Evolutionary conservation across 1,140 invertebrate genomes (phyloP).

Genomic region (Halictus rubicundus): DNA sequence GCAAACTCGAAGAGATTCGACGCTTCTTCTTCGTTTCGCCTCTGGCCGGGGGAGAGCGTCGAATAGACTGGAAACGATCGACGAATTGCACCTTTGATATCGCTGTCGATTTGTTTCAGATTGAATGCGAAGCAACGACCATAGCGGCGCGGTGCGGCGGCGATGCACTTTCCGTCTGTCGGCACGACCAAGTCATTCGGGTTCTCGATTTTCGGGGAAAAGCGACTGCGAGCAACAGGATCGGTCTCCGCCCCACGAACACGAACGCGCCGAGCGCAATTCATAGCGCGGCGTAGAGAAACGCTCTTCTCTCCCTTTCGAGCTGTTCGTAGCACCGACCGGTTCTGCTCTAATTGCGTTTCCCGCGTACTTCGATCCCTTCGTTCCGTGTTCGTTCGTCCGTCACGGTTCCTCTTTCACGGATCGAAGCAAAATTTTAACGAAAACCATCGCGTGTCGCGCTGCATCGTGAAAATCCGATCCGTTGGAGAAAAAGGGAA

Average conservation of each 20-base stretch:
- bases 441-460: background rate
- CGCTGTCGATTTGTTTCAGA: no score
- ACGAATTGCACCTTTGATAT: no score
- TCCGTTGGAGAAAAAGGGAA: no score
- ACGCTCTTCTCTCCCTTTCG: slow-evolving; percentile 16
- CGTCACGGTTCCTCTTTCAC: slow-evolving; percentile 24
- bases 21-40: no score
- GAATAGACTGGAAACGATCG: no score
- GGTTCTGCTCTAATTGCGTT: slow-evolving; percentile 70
- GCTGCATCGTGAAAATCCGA: background rate
- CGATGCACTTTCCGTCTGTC: background rate
- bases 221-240: background rate
- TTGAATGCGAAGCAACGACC: no score
- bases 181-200: background rate
- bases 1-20: no score
- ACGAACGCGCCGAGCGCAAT: no score
- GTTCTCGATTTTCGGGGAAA: background rate
- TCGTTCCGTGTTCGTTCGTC: slow-evolving; percentile 32
- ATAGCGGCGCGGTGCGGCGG: no score
- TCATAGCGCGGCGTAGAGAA: slow-evolving; percentile 8
- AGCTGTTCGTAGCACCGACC: slow-evolving; percentile 56
- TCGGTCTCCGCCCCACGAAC: background rate
- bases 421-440: background rate
- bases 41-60: no score
- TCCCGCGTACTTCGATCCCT: slow-evolving; percentile 54